phyloP scores from a whole-genome alignment of 35 echinoderm and acorn worm species.

The Heliocidaris erythrogramma region DNA sequence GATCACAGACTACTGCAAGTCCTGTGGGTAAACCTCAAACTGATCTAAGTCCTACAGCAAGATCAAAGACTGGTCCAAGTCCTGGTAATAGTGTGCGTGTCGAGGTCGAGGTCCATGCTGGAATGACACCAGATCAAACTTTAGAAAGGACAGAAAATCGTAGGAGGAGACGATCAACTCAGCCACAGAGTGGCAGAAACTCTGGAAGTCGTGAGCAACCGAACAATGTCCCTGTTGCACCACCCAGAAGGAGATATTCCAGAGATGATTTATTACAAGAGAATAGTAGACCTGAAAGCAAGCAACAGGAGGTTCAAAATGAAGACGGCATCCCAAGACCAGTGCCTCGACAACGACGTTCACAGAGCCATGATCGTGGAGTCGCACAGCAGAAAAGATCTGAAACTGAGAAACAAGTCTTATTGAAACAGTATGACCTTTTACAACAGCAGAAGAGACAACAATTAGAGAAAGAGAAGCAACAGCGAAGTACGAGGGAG shows the following conservation, averaged over 20 bases:
- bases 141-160: background rate
- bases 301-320: background rate
- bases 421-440: constrained; percentile 31
- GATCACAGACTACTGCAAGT: background rate
- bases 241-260: constrained; percentile 14
- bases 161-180: constrained; percentile 16
- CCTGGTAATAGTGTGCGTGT: constrained; percentile 9
- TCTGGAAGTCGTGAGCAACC: background rate
- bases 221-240: background rate
- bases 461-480: background rate
- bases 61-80: background rate
- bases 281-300: background rate
- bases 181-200: background rate
- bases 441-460: constrained; percentile 18
- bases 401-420: background rate
- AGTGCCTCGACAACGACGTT: constrained; percentile 3
- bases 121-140: background rate
- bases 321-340: background rate
- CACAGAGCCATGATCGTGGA: constrained; percentile 22
- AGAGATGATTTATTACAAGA: background rate
- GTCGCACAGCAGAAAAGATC: constrained; percentile 9
- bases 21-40: background rate
- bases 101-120: constrained; percentile 30
- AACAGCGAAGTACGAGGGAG: background rate
- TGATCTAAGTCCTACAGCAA: background rate